phyloP scores from a whole-genome alignment of 2,113 vertebrate species.

The Calypte anna region DNA sequence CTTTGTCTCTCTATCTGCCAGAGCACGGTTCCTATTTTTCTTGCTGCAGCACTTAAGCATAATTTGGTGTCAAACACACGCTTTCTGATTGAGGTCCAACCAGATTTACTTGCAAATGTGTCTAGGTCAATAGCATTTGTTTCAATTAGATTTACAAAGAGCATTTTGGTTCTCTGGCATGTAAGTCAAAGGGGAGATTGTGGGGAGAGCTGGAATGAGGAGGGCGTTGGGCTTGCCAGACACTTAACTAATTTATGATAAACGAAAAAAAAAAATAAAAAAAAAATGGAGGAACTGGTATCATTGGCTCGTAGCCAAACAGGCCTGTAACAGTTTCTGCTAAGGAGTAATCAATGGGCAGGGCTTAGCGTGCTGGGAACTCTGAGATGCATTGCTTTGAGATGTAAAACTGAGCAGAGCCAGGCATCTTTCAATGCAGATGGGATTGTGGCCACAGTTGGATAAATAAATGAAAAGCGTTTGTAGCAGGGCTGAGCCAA shows the following conservation, averaged over 20 bases:
- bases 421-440: neutral
- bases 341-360: constrained; percentile 33
- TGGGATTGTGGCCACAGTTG: neutral
- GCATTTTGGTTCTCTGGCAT: constrained; percentile 61
- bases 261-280: neutral
- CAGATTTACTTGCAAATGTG: constrained; percentile 74
- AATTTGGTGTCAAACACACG: constrained; percentile 70
- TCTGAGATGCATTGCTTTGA: neutral
- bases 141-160: constrained; percentile 75
- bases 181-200: constrained; percentile 16
- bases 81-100: constrained; percentile 55
- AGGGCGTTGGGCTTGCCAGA: neutral
- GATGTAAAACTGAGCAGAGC: neutral
- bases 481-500: neutral
- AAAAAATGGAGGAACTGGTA: neutral
- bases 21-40: constrained; percentile 68
- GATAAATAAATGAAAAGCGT: neutral
- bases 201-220: neutral
- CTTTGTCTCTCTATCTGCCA: constrained; percentile 60
- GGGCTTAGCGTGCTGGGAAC: neutral
- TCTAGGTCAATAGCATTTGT: constrained; percentile 71
- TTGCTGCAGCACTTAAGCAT: constrained; percentile 42
- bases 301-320: neutral
- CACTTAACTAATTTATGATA: constrained; percentile 57
- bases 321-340: neutral